Conservation (phyloP, 2,888 invertebrate genomes). For the Acrobeloides nanus region DNA sequence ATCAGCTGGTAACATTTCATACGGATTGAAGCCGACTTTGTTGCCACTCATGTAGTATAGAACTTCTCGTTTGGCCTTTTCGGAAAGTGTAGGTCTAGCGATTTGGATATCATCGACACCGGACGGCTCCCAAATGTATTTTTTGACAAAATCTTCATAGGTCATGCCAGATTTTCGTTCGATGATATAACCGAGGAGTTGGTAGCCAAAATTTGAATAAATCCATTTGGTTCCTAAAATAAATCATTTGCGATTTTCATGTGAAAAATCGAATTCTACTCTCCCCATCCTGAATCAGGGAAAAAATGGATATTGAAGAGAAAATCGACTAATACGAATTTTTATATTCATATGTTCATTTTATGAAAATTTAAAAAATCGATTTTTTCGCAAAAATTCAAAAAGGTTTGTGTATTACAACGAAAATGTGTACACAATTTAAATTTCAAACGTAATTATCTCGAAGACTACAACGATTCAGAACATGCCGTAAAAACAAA, state of each 20-base stretch:
- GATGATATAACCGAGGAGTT: constrained; percentile 45
- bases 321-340: too few relatives aligned
- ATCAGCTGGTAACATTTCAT: constrained; percentile 48
- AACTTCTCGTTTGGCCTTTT: constrained; percentile 47
- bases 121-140: constrained; percentile 41
- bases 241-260: constrained; percentile 28
- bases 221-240: constrained; percentile 45
- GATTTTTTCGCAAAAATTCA: too few relatives aligned
- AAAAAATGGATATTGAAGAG: too few relatives aligned
- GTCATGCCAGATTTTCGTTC: constrained; percentile 36
- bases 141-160: constrained; percentile 49
- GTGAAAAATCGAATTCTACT: not conserved
- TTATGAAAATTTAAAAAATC: too few relatives aligned
- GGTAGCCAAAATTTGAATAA: constrained; percentile 52
- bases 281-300: not conserved
- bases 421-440: too few relatives aligned
- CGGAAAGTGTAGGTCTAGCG: constrained; percentile 42
- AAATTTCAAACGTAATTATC: too few relatives aligned
- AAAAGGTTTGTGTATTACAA: too few relatives aligned
- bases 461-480: too few relatives aligned
- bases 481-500: too few relatives aligned
- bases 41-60: constrained; percentile 51
- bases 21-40: constrained; percentile 49
- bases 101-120: constrained; percentile 49
- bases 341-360: too few relatives aligned